Base-by-base conservation (phyloP, 2,113 vertebrate species). In the Reinhardtius hippoglossoides region DNA sequence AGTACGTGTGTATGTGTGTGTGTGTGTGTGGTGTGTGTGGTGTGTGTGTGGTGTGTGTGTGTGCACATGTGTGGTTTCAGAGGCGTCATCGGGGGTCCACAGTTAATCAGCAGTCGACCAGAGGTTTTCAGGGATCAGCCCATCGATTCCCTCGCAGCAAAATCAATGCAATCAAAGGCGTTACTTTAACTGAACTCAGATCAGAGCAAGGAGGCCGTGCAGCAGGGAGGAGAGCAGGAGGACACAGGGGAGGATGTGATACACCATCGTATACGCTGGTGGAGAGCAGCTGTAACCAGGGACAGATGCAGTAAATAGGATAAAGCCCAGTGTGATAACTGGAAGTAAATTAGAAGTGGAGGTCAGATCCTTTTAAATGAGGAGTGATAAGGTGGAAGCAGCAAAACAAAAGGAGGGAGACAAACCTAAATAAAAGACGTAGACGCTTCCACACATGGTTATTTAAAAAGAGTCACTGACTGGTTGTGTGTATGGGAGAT, bases 141-240 rank as follows among this genome's bases (percentile, higher is more conserved):
- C 81, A 90, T 91, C 52, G 88, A 93, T 92, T 87, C 62, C 65
- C 86, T 81, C 81, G 55, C 40, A 60, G 81, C 89, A 83, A 88
- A 93, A 92, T 94, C 92, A 85, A 93, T 94, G 81, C 23, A 86
- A 89, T 90, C 89, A 90, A 88, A 89, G 71, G 76, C 71, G 76
- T 83, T 84, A 87, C 84, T 92, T 84, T 79, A 91, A 89, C 86
- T 78, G 82, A 87, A 83, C 77, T 87, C 59, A 62, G 68, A 85
- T 90, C 84, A 83, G 70, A 87, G 77, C 80, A 55, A 68, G 57
- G 75, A 71, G 74, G 81, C 76, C 37, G 57, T 18, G 58, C 54
- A 48, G 67, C 27, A 14, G 13, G 73, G 5, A 67, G 20, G 56
- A 85, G 48, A 63, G 72, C 50, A 52, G 63, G 10, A 12, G 40